Percentiles rank a stretch among this genome's conserved stretches.
Evolutionary conservation across 2,888 invertebrate species (phyloP).

Genomic region (Tiphia femorata): DNA sequence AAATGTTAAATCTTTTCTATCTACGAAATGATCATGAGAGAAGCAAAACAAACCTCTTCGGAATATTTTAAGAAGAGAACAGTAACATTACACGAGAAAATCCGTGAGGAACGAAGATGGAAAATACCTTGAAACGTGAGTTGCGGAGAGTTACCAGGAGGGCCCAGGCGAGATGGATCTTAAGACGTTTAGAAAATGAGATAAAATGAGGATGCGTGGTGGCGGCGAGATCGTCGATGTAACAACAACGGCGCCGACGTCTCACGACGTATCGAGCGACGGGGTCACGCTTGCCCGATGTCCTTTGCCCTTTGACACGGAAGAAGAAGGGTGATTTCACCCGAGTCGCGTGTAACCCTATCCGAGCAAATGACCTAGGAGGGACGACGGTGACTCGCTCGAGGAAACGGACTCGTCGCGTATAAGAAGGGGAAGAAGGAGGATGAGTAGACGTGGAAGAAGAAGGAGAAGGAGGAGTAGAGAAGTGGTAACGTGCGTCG

Average conservation of each 20-base stretch:
- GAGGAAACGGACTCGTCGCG: conserved; percentile 25
- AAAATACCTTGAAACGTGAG: too few relatives aligned
- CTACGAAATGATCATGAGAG: background rate
- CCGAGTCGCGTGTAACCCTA: conserved; percentile 44
- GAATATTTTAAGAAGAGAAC: too few relatives aligned
- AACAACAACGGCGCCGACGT: background rate
- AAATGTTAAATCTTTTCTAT: too few relatives aligned
- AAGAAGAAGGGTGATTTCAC: conserved; percentile 12
- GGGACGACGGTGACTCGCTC: conserved; percentile 12
- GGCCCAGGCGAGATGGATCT: background rate
- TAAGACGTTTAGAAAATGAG: background rate
- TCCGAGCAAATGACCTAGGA: conserved; percentile 52
- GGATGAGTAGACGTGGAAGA: conserved; percentile 1
- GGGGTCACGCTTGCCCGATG: conserved; percentile 7
- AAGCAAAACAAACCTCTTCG: too few relatives aligned
- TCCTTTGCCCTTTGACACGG: background rate
- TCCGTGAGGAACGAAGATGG: too few relatives aligned
- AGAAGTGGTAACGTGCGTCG: background rate
- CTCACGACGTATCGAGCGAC: background rate
- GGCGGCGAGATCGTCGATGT: background rate
- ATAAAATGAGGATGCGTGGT: background rate
- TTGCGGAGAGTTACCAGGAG: background rate
- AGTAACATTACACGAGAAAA: too few relatives aligned
- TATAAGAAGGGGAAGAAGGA: conserved; percentile 7
- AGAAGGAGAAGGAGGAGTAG: conserved; percentile 5